phyloP scores from a whole-genome alignment of 1,140 invertebrate species.

The Macrobrachium rosenbergii region DNA sequence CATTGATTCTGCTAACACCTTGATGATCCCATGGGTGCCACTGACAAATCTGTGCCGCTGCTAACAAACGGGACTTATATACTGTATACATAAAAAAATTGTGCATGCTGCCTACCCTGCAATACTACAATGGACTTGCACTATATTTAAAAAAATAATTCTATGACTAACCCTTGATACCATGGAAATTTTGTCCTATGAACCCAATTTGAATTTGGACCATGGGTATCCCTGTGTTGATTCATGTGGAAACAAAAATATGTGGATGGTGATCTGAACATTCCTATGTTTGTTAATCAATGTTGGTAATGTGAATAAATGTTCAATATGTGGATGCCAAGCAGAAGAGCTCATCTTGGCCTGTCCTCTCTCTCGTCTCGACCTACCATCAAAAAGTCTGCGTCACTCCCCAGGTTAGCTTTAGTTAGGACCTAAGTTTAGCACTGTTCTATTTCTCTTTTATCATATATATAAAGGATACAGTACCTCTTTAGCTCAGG shows the following conservation, averaged over 20 bases:
- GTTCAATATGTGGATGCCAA: constrained; percentile 45
- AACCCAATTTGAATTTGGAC: constrained; percentile 44
- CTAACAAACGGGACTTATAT: constrained; percentile 43
- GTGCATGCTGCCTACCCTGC: constrained; percentile 51
- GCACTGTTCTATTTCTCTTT: constrained; percentile 9
- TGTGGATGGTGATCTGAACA: constrained; percentile 42
- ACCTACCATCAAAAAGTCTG: constrained; percentile 57
- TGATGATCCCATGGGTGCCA: constrained; percentile 42
- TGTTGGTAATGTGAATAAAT: constrained; percentile 55
- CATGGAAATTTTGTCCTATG: constrained; percentile 25
- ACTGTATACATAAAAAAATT: constrained; percentile 27
- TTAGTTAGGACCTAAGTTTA: constrained; percentile 1
- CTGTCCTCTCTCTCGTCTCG: constrained; percentile 63
- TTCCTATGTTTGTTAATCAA: constrained; percentile 34
- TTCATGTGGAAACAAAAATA: constrained; percentile 31
- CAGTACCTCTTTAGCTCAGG: not conserved
- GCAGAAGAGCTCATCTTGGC: constrained; percentile 65
- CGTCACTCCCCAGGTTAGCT: constrained; percentile 60
- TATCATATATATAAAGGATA: not conserved
- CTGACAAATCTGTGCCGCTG: constrained; percentile 54
- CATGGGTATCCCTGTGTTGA: constrained; percentile 50
- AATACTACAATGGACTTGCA: constrained; percentile 49
- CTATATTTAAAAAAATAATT: constrained; percentile 27
- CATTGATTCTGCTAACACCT: constrained; percentile 58
- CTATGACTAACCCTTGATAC: constrained; percentile 48